phyloP scores from a whole-genome alignment of 2,113 vertebrate genomes.

The Megaceryle maxima region DNA sequence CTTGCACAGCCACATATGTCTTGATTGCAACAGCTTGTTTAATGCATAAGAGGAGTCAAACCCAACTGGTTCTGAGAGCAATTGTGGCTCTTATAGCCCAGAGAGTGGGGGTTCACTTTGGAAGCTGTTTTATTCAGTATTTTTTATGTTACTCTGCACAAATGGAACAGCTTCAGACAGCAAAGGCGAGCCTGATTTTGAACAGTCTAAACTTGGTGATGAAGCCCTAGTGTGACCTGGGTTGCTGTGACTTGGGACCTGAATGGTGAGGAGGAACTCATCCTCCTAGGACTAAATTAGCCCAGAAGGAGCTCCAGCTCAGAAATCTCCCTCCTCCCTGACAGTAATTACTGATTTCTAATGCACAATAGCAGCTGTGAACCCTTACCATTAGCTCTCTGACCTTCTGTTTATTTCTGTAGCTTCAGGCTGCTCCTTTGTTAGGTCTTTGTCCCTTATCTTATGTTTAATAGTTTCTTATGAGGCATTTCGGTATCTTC shows the following conservation, averaged over 20 bases:
- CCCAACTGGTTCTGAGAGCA: not conserved
- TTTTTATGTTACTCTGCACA: not conserved
- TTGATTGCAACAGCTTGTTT: not conserved
- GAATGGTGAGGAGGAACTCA: no score
- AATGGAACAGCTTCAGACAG: not conserved
- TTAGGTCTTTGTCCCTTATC: not conserved
- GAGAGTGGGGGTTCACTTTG: not conserved
- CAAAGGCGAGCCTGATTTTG: fast-evolving
- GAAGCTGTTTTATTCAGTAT: not conserved
- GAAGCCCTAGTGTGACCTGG: not conserved
- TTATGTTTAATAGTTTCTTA: not conserved
- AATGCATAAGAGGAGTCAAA: not conserved
- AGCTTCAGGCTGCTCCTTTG: not conserved
- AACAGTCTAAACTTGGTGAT: not conserved
- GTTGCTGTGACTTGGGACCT: not conserved
- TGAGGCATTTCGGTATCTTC: not conserved
- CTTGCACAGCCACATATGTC: fast-evolving
- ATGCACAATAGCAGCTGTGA: not conserved
- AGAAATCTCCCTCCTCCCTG: not conserved
- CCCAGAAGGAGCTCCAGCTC: not conserved
- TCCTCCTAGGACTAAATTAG: not conserved
- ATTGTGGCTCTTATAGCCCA: not conserved
- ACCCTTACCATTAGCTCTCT: not conserved
- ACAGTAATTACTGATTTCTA: not conserved
- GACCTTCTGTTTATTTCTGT: not conserved